Evolutionary conservation across 2,888 invertebrate genomes (phyloP), one percentile per base, ranked within the genome.

Genomic region (Macrophya annulata): DNA sequence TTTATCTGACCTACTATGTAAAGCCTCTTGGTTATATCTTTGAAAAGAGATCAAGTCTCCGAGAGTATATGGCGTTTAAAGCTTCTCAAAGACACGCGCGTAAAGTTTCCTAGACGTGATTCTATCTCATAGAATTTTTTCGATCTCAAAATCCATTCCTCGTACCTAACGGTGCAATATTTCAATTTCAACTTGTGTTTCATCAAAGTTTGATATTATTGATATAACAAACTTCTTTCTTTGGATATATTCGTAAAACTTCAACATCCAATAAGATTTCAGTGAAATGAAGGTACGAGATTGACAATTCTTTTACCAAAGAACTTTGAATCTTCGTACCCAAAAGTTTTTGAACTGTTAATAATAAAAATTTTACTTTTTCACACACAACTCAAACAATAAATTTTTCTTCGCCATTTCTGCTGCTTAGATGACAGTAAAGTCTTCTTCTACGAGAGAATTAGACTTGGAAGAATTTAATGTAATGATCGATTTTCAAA

Each of bases 21-120:
- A 17, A 55, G 55, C 12, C n/a, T 25, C 9, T 21, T 9, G 40
- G 4, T 71, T 71, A 71, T n/a, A 71, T 71, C 62, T 71, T 31
- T 71, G 17, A 40, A 71, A 71, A 37, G 37, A 40, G 40, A 71
- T 37, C 40, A 71, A 71, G 40, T n/a, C n/a, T 71, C n/a, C 71
- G 8, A 71, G 71, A 71, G 31, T 40, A 17, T 71, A 15, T 40
- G 4, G 40, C 40, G 71, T n/a, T 17, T 17, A 71, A 71, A 40
- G 71, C n/a, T 40, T 71, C 40, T 71, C 71, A 71, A 40, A 71
- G 40, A 40, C 17, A 71, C 62, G 62, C 12, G 25, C 25, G 62
- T 0, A 62, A 62, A 62, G 25, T 62, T 62, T 21, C 25, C 25
- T 71, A 17, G 40, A 37, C 62, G 62, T 12, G 21, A 40, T n/a